Evolutionary conservation across 2,797 vertebrate genomes (phyloP), one percentile per base, ranked within the genome.

Genomic region (Phoebastria nigripes): DNA sequence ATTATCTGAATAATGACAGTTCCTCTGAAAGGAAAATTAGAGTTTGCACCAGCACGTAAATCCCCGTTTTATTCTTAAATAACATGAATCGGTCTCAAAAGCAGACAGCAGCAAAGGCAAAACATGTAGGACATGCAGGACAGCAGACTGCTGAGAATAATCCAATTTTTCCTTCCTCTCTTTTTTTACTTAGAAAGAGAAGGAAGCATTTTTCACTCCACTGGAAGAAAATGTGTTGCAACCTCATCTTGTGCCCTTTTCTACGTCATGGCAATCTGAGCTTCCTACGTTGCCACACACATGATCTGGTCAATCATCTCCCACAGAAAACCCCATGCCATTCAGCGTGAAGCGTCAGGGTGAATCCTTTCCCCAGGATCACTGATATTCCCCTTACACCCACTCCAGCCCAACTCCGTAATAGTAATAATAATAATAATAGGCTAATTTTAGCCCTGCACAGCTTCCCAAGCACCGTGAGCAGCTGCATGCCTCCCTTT

Each of bases 171-270:
- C 44, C 44, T 87, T 73, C 58, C 35, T 63, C n/a, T 76, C 42
- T 65, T 25, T 65, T 58, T 26, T 71, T 10, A 49, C 41, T 44
- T 13, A 5, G 4, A 49, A 28, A 55, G 78, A 67, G 63, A 52
- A 52, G 58, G 51, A 94, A 86, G 29, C 8, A 0, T 51, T 66
- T 80, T 69, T 73, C 21, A 6, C 42, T 52, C 21, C 0, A 1
- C 39, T 91, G 56, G 76, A 52, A 94, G 78, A 77, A 72, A 58
- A 71, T 4, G 59, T 97, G 91, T 96, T 94, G 96, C 94, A 97
- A 97, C 49, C 37, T 76, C 46, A 37, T 84, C 93, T 79, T 87
- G 77, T 94, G 92, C 81, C 69, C 71, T 62, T 15, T 19, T 29
- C 67, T 29, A 82, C 55, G 39, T 94, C 96, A 96, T 6, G 0